Conservation (phyloP, 2,888 invertebrate genomes). For the Amiota minor region DNA sequence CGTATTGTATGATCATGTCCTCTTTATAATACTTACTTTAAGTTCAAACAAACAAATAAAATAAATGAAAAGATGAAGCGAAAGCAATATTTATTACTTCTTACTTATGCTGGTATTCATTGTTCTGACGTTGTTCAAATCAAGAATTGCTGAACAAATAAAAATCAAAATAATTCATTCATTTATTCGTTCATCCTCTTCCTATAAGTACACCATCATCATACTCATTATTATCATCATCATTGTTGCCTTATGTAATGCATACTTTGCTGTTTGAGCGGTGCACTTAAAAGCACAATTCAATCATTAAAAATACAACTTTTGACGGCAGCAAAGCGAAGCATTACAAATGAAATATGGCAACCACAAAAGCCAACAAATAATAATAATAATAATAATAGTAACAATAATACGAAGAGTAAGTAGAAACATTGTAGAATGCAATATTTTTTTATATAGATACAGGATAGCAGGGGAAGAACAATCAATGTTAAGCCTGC, state of each 20-base stretch:
- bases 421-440: background rate
- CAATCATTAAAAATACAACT: slow-evolving; percentile 24
- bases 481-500: background rate
- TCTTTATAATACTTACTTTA: no score
- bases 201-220: slow-evolving; percentile 21
- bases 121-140: slow-evolving; percentile 4
- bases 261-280: background rate
- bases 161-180: slow-evolving; percentile 30
- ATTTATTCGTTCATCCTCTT: background rate
- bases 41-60: slow-evolving; percentile 6
- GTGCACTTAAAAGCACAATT: slow-evolving; percentile 24
- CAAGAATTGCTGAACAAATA: slow-evolving; percentile 28
- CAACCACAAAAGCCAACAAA: slow-evolving; percentile 8
- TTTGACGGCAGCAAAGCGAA: background rate
- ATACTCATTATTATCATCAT: slow-evolving; percentile 36
- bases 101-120: background rate
- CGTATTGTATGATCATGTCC: slow-evolving; percentile 17
- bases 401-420: background rate
- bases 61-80: background rate
- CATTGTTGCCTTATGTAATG: background rate
- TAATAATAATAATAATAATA: slow-evolving; percentile 14
- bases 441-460: background rate
- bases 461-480: no score
- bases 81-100: background rate
- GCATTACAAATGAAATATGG: background rate